A percentile compares a stretch with the other conserved stretches of the same genome.
Conservation (phyloP, 2,888 invertebrate genomes). For the Andrena trimmerana region DNA sequence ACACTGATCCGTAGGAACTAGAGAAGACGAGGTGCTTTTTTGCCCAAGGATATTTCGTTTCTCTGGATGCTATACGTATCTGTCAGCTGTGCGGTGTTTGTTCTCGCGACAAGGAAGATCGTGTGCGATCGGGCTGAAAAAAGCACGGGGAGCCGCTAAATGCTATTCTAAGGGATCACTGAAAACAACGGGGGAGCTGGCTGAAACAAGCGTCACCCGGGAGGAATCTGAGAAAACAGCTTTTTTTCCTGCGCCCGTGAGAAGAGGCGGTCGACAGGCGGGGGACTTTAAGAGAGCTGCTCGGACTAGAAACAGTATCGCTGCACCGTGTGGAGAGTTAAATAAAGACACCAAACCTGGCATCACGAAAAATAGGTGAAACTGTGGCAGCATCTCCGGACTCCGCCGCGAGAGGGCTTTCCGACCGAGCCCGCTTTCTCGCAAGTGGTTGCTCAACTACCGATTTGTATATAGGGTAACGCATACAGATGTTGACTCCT, state of each 20-base stretch:
- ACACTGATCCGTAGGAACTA: conserved; percentile 9
- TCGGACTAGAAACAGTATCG: too few relatives aligned
- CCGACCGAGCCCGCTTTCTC: too few relatives aligned
- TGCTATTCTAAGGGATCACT: conserved; percentile 44
- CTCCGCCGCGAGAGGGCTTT: too few relatives aligned
- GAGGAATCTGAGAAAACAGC: conserved; percentile 38
- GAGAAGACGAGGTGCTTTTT: not conserved
- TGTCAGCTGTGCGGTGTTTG: conserved; percentile 72
- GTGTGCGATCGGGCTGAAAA: conserved; percentile 63
- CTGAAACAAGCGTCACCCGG: conserved; percentile 17
- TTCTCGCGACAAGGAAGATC: conserved; percentile 64
- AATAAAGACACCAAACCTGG: not conserved
- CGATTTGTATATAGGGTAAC: too few relatives aligned
- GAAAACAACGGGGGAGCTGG: conserved; percentile 27
- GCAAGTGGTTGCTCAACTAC: too few relatives aligned
- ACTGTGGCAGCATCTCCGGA: too few relatives aligned
- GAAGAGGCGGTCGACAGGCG: not conserved
- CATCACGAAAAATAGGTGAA: too few relatives aligned
- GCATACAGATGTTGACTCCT: too few relatives aligned
- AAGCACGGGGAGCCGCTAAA: conserved; percentile 54
- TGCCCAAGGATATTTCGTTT: conserved; percentile 61
- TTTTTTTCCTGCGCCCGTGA: conserved; percentile 2
- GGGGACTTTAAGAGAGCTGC: not conserved
- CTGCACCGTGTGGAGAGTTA: not conserved
- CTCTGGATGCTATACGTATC: conserved; percentile 55